Base-by-base conservation (phyloP, 1,140 invertebrate genomes). In the Rhopalosiphum maidis region DNA sequence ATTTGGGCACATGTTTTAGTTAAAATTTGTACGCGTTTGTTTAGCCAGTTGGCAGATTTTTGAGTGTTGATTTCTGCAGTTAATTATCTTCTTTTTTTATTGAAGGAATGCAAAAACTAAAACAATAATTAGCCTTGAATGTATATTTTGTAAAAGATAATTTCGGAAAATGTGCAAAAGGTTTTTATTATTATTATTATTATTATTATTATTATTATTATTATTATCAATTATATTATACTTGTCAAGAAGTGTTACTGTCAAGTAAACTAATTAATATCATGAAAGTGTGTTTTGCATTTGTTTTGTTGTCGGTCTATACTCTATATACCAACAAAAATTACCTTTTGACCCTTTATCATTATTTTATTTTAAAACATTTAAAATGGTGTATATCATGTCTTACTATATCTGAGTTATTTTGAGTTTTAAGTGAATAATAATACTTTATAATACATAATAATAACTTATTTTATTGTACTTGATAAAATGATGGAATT, bases 121-220 rank as follows among this genome's bases (percentile, higher is more conserved):
- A 85, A 93, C 82, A 85, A 85, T 85, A 83, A 93, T 93, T 93
- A 93, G 91, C 91, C 91, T 93, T 93, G 51, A 85, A 93, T 93
- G 91, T 93, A 93, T 92, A 92, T 85, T 93, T 93, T 93, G 91
- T 93, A 93, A 86, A 93, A 93, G 77, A 93, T 86, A n/a, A 93
- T 93, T 93, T 93, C 91, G 91, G 91, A 93, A 93, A 93, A 93
- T 93, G 91, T 93, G 91, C 91, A 93, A 93, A 86, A 85, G 91
- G 68, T 93, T 93, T 93, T 93, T 93, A 86, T 77, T 77, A 77
- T 77, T 77, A 68, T 68, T 68, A 68, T 68, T 91, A 55, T 68
- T 54, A 55, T 55, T 90, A 89, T 90, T 91, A 91, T 82, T 46
- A 91, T 91, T 91, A 91, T 91, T 46, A 91, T 91, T 82, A 82